These are phyloP conservation scores for Cariama cristata DNA, from an alignment of 2,113 vertebrate genomes.

Conservation along the genomic window DNA sequence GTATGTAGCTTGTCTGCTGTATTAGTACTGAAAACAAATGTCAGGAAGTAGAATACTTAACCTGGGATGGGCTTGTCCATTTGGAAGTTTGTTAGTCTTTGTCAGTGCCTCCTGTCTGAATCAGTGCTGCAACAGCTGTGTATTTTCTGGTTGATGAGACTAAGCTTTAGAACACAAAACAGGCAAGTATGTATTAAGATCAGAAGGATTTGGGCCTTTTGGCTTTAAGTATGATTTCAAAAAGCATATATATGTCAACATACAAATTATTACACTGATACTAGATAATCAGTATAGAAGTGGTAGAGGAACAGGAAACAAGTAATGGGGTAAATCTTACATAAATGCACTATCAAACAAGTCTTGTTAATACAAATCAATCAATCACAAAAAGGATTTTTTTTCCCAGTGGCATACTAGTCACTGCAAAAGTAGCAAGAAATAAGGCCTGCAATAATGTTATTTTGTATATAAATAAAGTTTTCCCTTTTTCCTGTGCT, in stretches of 20 bases:
- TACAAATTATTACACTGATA: background rate
- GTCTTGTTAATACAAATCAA: background rate
- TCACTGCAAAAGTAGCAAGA: background rate
- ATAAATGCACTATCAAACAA: background rate
- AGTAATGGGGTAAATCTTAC: background rate
- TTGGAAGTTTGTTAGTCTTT: background rate
- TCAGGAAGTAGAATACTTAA: background rate
- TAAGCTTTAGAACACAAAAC: background rate
- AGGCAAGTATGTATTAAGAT: background rate
- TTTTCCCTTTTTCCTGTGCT: background rate
- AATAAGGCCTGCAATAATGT: background rate
- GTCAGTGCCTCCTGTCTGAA: background rate
- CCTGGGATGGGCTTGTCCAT: background rate
- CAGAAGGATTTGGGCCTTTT: background rate
- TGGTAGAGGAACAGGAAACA: background rate
- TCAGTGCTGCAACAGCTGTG: background rate
- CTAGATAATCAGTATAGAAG: background rate
- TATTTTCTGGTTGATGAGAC: background rate
- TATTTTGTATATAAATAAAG: background rate
- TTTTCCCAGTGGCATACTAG: background rate
- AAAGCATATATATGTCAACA: background rate
- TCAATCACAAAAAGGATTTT: background rate
- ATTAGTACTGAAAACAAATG: background rate
- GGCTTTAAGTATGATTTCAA: background rate
- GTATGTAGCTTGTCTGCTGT: background rate